Percentiles rank a stretch among this genome's conserved stretches.
phyloP scores from a whole-genome alignment of 2,888 invertebrate species.

The Arge pagana region DNA sequence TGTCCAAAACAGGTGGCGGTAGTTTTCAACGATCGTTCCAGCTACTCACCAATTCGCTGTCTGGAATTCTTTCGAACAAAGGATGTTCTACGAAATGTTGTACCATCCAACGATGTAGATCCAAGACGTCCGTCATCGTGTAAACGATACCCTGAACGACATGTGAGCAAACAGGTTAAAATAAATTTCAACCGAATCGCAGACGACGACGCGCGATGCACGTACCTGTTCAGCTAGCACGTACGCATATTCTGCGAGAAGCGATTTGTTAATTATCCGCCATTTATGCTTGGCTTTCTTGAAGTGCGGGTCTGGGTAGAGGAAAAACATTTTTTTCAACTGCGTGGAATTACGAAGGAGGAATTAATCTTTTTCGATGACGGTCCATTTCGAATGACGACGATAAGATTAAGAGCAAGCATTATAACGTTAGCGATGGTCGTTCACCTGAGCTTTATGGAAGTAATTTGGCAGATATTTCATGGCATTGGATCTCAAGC shows the following conservation, averaged over 20 bases:
- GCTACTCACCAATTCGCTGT: conserved; percentile 74
- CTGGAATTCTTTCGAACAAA: conserved; percentile 76
- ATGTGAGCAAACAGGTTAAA: conserved; percentile 18
- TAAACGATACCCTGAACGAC: conserved; percentile 82
- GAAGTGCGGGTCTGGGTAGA: conserved; percentile 99
- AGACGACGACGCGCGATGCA: conserved; percentile 25
- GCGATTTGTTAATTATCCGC: conserved; percentile 92
- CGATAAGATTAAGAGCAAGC: conserved; percentile 7
- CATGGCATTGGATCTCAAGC: conserved; percentile 97
- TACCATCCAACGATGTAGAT: conserved; percentile 97
- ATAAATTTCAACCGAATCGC: no score
- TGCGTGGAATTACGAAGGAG: conserved; percentile 63
- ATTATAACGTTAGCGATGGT: no score
- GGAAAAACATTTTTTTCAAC: conserved; percentile 95
- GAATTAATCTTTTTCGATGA: conserved; percentile 10
- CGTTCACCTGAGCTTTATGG: conserved; percentile 81
- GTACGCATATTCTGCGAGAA: conserved; percentile 97
- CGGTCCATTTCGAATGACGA: conserved; percentile 2
- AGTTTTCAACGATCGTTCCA: no score
- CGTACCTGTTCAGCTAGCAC: conserved; percentile 80
- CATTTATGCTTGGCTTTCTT: conserved; percentile 99
- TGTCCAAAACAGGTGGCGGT: neutral
- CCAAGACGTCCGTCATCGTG: conserved; percentile 97
- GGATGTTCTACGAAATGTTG: conserved; percentile 89
- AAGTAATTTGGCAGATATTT: conserved; percentile 99